Conservation (phyloP, 2,888 invertebrate genomes). For the Eristalis intricaria region DNA sequence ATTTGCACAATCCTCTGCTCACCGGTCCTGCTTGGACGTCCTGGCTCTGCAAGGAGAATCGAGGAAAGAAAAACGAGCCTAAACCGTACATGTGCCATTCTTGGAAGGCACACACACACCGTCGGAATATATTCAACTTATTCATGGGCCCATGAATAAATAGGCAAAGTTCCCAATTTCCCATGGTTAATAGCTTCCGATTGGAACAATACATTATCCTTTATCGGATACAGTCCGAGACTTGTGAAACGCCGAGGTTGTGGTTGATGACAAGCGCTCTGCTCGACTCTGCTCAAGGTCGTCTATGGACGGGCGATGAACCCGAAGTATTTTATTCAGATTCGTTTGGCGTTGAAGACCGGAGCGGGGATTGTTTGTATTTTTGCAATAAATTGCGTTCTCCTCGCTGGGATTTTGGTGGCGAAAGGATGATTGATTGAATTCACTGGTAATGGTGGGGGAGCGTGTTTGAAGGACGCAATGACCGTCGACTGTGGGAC, state of each 20-base stretch:
- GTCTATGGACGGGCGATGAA: neutral
- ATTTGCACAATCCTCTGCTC: conserved; percentile 14
- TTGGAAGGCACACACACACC: neutral
- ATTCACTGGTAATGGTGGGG: too few relatives aligned
- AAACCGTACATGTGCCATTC: conserved; percentile 4
- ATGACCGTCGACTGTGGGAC: too few relatives aligned
- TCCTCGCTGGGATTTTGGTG: conserved; percentile 8
- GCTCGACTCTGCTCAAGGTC: neutral
- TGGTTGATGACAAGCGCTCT: neutral
- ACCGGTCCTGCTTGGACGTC: neutral
- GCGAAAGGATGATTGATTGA: too few relatives aligned
- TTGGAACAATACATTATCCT: conserved; percentile 59
- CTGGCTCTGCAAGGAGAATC: neutral
- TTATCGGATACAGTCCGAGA: conserved; percentile 24
- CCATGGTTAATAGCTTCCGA: conserved; percentile 55
- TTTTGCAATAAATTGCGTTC: conserved; percentile 2
- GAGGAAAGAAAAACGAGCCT: neutral
- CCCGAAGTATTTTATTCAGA: conserved; percentile 8
- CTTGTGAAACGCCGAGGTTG: conserved; percentile 3
- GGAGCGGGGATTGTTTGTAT: conserved; percentile 8
- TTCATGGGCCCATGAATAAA: conserved; percentile 51
- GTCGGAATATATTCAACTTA: neutral
- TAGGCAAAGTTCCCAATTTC: conserved; percentile 62
- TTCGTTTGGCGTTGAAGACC: conserved; percentile 1
- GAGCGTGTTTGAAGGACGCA: too few relatives aligned